Percentiles rank a stretch among this genome's conserved stretches.
These are phyloP conservation scores for Schizopygopsis malacanthus DNA, from an alignment of 2,797 vertebrate species.

Conservation along the genomic window DNA sequence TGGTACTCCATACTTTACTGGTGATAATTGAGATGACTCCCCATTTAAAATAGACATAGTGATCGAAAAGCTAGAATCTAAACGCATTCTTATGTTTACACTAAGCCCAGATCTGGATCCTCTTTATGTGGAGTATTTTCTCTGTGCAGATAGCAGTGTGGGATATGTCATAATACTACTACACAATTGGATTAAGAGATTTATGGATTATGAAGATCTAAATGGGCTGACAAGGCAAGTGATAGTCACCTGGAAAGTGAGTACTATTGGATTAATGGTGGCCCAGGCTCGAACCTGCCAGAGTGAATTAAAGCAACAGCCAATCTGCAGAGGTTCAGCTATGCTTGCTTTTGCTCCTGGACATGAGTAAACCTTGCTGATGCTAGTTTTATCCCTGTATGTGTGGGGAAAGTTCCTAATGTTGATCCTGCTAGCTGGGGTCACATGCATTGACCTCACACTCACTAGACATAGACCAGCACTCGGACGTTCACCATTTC, in stretches of 20 bases:
- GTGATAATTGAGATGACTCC: too few relatives aligned
- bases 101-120: background rate
- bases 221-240: constrained; percentile 33
- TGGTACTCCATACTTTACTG: too few relatives aligned
- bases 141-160: constrained; percentile 5
- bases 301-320: constrained; percentile 24
- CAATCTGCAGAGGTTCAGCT: background rate
- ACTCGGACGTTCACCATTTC: background rate
- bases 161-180: constrained; percentile 17
- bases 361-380: background rate
- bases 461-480: background rate
- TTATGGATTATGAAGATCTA: constrained; percentile 49
- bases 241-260: constrained; percentile 38
- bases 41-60: too few relatives aligned
- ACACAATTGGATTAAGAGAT: constrained; percentile 36
- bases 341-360: constrained; percentile 23
- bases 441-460: constrained; percentile 48
- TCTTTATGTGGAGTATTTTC: background rate
- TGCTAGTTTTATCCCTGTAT: background rate
- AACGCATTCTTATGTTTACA: background rate
- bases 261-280: constrained; percentile 42
- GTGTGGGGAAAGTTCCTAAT: background rate
- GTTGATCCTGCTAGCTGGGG: constrained; percentile 56
- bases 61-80: too few relatives aligned
- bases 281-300: constrained; percentile 9